These are phyloP conservation scores for Acromyrmex echinatior DNA, from an alignment of 1,140 invertebrate species.

Conservation along the genomic window DNA sequence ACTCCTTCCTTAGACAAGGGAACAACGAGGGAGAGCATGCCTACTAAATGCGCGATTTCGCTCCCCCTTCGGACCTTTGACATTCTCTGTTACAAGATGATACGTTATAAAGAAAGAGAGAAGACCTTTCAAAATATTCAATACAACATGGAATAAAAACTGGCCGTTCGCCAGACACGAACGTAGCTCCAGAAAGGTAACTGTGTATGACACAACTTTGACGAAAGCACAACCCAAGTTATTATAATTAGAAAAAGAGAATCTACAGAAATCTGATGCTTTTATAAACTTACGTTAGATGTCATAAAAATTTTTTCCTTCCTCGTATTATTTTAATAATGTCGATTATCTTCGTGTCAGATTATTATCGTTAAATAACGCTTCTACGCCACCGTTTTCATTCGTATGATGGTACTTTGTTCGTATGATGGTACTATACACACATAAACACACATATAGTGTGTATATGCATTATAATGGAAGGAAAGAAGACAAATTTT, in stretches of 20 bases:
- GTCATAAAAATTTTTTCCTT: no score
- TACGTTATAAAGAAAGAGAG: neutral
- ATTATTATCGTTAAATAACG: no score
- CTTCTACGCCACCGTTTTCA: no score
- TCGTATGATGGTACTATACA: no score
- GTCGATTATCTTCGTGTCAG: no score
- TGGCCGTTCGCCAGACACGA: neutral
- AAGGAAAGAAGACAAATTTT: no score
- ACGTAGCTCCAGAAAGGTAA: neutral
- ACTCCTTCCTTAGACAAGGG: neutral
- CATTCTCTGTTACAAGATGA: neutral
- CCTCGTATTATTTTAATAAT: no score
- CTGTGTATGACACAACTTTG: neutral
- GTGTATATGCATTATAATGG: no score
- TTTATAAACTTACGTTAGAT: no score
- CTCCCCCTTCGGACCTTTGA: neutral
- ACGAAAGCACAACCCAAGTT: neutral
- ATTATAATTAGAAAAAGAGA: neutral
- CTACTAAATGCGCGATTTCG: neutral
- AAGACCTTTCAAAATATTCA: conserved; percentile 10
- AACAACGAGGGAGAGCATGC: neutral
- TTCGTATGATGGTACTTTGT: no score
- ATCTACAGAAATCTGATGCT: no score
- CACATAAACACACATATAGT: no score
- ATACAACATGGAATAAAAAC: neutral